Evolutionary conservation across 2,113 vertebrate species (phyloP), one percentile per base, ranked within the genome.

Genomic region (Eleginops maclovinus): DNA sequence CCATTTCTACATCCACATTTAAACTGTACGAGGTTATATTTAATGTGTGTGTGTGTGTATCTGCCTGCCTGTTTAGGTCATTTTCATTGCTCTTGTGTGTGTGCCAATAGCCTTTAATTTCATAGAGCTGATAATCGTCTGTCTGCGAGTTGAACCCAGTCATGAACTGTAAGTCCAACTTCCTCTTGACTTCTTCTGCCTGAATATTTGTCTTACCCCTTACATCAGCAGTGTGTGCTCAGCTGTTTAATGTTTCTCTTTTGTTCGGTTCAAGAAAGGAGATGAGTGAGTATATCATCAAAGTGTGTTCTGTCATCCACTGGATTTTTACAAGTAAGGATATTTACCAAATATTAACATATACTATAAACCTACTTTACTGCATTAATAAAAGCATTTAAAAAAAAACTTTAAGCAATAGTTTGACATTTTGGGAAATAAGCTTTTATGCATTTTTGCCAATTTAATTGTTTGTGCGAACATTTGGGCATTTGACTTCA

Each of bases 91-190:
- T 41, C 67, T 87, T 36, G 15, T 7, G 9, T 56, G 15, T 58
- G 68, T 54, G 46, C 19, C 61, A n/a, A 10, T 60, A n/a, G 16
- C 0, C 11, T 21, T 72, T 22, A 17, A 54, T 40, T 28, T 28
- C 1, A 24, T 75, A 19, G 43, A 68, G 49, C 28, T 40, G 26
- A 2, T 77, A 12, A 28, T 88, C 1, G 0, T 19, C 12, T 31
- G 4, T 47, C 26, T 87, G n/a, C 36, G 62, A 1, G 15, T 88
- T 0, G 68, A 41, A 79, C 62, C 44, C 19, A 79, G 63, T 73
- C 82, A 83, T 72, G 55, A 87, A 55, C 64, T 82, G 88, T 90
- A 65, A 64, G 66, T 79, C 55, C 0, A 67, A 24, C 3, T 44
- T 8, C 24, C 16, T 28, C 43, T 24, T 17, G 0, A 11, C 16